phyloP scores from a whole-genome alignment of 2,888 invertebrate genomes.

The Biston stratarius region DNA sequence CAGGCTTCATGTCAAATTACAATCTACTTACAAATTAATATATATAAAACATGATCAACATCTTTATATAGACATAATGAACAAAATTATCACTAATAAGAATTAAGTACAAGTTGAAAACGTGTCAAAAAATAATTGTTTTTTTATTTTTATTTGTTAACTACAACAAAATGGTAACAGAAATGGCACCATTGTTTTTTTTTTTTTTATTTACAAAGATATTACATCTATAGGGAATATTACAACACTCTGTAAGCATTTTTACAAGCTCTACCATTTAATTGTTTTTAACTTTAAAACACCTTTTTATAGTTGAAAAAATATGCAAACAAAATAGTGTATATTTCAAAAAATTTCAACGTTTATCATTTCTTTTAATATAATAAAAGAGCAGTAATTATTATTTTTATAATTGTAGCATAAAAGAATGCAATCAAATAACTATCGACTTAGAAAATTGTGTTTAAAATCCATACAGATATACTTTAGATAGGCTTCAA shows the following conservation, averaged over 20 bases:
- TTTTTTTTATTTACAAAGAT: conserved; percentile 42
- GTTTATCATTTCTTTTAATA: too few relatives aligned
- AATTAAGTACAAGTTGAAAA: conserved; percentile 48
- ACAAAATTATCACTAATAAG: conserved; percentile 49
- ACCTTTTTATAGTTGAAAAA: too few relatives aligned
- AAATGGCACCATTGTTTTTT: conserved; percentile 75
- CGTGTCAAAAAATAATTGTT: conserved; percentile 58
- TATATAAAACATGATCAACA: conserved; percentile 28
- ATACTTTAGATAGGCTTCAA: conserved; percentile 28
- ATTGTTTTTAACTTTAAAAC: too few relatives aligned
- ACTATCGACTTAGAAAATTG: neutral
- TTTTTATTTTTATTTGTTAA: conserved; percentile 43
- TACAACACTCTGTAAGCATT: neutral
- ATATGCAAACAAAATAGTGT: too few relatives aligned
- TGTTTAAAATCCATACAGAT: neutral
- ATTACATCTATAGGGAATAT: neutral
- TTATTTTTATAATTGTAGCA: too few relatives aligned
- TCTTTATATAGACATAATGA: conserved; percentile 34
- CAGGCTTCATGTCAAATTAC: conserved; percentile 4
- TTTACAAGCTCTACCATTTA: neutral
- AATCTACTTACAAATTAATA: conserved; percentile 15
- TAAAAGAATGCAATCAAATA: too few relatives aligned
- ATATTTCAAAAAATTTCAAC: too few relatives aligned
- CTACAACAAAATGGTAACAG: conserved; percentile 75
- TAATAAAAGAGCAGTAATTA: too few relatives aligned